Evolutionary conservation across 2,888 invertebrate genomes (phyloP).

Genomic region (Stictocephala bisonia): DNA sequence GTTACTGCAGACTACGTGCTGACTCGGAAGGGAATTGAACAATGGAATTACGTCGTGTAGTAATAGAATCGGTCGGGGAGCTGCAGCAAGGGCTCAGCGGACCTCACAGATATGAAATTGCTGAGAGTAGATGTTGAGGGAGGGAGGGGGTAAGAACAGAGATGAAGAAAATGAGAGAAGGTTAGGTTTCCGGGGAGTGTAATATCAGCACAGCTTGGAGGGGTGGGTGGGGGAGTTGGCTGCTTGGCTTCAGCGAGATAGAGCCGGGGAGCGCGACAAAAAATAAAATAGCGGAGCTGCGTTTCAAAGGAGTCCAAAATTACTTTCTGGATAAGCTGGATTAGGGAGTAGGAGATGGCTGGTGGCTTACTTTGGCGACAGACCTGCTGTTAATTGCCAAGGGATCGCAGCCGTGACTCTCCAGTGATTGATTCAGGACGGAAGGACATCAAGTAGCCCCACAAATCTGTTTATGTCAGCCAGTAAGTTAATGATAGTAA

Average conservation of each 20-base stretch:
- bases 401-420: too few species aligned
- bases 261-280: conserved; percentile 49
- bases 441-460: too few species aligned
- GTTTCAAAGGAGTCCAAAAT: conserved; percentile 61
- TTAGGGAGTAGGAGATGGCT: conserved; percentile 54
- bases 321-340: conserved; percentile 62
- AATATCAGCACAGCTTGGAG: conserved; percentile 39
- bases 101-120: conserved; percentile 33
- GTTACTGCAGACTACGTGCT: too few species aligned
- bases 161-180: conserved; percentile 47
- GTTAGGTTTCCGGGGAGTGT: conserved; percentile 48
- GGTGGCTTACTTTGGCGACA: too few species aligned
- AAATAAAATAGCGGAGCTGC: conserved; percentile 56
- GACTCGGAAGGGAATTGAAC: too few species aligned
- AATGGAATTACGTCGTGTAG: too few species aligned
- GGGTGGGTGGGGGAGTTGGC: background rate
- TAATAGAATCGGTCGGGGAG: too few species aligned
- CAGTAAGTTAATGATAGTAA: too few species aligned
- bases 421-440: too few species aligned
- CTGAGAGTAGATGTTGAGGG: conserved; percentile 1
- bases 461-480: too few species aligned
- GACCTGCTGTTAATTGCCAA: too few species aligned
- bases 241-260: conserved; percentile 28
- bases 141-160: conserved; percentile 46
- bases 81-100: background rate